Evolutionary conservation across 2,888 invertebrate genomes (phyloP).

Genomic region (Drosophila algonquin): DNA sequence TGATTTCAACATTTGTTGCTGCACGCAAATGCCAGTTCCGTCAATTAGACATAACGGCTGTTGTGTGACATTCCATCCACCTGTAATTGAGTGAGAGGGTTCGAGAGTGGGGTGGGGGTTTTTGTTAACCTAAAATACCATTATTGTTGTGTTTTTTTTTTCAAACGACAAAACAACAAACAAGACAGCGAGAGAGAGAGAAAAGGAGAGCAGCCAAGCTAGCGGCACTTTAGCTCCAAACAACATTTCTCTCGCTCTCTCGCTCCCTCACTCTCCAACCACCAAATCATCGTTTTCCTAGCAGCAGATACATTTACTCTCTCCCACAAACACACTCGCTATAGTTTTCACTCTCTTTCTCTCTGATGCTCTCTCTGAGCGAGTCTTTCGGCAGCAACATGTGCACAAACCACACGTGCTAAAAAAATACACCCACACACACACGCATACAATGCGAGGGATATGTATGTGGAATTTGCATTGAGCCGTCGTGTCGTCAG

Average conservation of each 20-base stretch:
- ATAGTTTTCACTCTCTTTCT: slow-evolving; percentile 29
- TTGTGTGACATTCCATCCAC: slow-evolving; percentile 38
- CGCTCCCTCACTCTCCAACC: background rate
- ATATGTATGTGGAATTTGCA: slow-evolving; percentile 69
- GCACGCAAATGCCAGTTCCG: slow-evolving; percentile 32
- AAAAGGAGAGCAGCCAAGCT: slow-evolving; percentile 56
- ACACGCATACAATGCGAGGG: slow-evolving; percentile 16
- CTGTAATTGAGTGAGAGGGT: background rate
- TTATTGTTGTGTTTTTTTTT: slow-evolving; percentile 31
- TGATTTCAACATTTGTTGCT: slow-evolving; percentile 61
- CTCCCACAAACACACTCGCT: slow-evolving; percentile 32
- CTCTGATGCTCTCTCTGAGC: slow-evolving; percentile 29
- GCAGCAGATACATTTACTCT: slow-evolving; percentile 17
- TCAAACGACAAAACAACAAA: slow-evolving; percentile 54
- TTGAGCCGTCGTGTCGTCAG: slow-evolving; percentile 58
- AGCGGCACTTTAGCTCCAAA: slow-evolving; percentile 74
- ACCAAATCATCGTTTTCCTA: slow-evolving; percentile 3
- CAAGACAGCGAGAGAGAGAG: slow-evolving; percentile 44
- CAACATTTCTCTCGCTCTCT: slow-evolving; percentile 46
- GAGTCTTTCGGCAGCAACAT: slow-evolving; percentile 63
- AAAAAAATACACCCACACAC: slow-evolving; percentile 65
- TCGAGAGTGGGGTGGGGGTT: slow-evolving; percentile 32
- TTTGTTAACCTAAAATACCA: slow-evolving; percentile 74
- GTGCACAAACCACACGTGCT: slow-evolving; percentile 79
- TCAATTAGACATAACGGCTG: slow-evolving; percentile 25